Evolutionary conservation across 2,888 invertebrate species (phyloP).

Genomic region (Ophion ellenae): DNA sequence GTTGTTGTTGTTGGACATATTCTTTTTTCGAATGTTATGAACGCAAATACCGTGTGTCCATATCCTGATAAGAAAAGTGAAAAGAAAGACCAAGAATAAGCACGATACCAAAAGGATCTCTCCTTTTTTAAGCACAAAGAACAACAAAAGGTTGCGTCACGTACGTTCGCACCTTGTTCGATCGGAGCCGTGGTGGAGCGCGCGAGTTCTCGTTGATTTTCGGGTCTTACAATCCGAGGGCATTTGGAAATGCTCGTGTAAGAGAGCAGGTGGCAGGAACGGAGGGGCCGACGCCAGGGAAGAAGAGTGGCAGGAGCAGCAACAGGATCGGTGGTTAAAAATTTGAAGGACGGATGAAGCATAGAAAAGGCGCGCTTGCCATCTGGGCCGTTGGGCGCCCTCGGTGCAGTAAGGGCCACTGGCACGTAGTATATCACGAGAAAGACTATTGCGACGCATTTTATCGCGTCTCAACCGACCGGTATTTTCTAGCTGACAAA

Average conservation of each 20-base stretch:
- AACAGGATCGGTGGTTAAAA: conserved; percentile 74
- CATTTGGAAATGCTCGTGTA: conserved; percentile 57
- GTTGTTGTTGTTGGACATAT: too few species aligned
- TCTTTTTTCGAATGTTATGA: too few species aligned
- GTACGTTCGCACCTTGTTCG: too few species aligned
- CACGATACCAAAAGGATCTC: too few species aligned
- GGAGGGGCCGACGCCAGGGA: conserved; percentile 67
- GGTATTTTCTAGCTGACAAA: conserved; percentile 9
- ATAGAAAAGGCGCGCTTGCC: conserved; percentile 79
- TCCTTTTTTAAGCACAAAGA: too few species aligned
- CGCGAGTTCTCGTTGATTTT: conserved; percentile 20
- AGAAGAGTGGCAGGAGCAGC: conserved; percentile 25
- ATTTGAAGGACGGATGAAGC: conserved; percentile 77
- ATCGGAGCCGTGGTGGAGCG: too few species aligned
- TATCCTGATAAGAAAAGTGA: too few species aligned
- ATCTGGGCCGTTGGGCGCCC: conserved; percentile 77
- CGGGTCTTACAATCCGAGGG: conserved; percentile 12
- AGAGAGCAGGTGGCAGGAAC: conserved; percentile 77
- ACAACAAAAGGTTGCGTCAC: too few species aligned
- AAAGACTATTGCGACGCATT: conserved; percentile 7
- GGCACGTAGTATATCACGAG: conserved; percentile 10
- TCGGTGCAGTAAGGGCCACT: conserved; percentile 37
- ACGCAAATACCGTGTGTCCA: too few species aligned
- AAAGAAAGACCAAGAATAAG: too few species aligned
- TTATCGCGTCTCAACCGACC: conserved; percentile 12